phyloP scores from a whole-genome alignment of 2,113 vertebrate genomes.

The Cyprinodon variegatus region DNA sequence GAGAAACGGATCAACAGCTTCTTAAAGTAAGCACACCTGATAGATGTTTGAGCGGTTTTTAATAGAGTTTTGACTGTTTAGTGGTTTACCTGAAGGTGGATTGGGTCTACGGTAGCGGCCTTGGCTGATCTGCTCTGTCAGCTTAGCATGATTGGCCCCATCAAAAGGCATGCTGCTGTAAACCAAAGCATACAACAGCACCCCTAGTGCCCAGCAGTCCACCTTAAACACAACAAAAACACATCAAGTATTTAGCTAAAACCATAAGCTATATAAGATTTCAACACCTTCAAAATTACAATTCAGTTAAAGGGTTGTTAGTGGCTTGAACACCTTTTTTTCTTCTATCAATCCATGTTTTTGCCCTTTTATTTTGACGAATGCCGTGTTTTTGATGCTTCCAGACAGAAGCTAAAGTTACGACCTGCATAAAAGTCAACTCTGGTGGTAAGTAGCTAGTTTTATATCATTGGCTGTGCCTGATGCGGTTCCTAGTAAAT shows the following conservation, averaged over 20 bases:
- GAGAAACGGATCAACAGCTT: constrained; percentile 31
- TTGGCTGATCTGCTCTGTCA: constrained; percentile 80
- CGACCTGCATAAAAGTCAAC: too few relatives aligned
- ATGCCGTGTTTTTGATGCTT: too few relatives aligned
- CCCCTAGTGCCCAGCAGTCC: constrained; percentile 85
- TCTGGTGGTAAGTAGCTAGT: too few relatives aligned
- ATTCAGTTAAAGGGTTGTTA: neutral
- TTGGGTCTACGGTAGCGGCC: constrained; percentile 78
- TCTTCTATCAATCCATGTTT: neutral
- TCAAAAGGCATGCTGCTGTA: constrained; percentile 85
- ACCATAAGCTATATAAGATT: neutral
- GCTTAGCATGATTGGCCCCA: constrained; percentile 68
- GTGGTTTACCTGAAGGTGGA: constrained; percentile 76
- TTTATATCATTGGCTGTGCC: too few relatives aligned
- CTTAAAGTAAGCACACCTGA: constrained; percentile 9
- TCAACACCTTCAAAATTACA: neutral
- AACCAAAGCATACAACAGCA: constrained; percentile 80
- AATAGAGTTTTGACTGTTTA: neutral
- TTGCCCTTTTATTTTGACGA: neutral
- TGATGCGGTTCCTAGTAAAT: too few relatives aligned
- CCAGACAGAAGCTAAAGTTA: too few relatives aligned
- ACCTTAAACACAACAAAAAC: constrained; percentile 65
- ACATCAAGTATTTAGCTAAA: neutral
- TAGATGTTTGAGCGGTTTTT: neutral
- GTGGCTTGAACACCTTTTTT: neutral